These are phyloP conservation scores for Trichechus manatus DNA, from an alignment of 2,113 vertebrate species.

Conservation along the genomic window DNA sequence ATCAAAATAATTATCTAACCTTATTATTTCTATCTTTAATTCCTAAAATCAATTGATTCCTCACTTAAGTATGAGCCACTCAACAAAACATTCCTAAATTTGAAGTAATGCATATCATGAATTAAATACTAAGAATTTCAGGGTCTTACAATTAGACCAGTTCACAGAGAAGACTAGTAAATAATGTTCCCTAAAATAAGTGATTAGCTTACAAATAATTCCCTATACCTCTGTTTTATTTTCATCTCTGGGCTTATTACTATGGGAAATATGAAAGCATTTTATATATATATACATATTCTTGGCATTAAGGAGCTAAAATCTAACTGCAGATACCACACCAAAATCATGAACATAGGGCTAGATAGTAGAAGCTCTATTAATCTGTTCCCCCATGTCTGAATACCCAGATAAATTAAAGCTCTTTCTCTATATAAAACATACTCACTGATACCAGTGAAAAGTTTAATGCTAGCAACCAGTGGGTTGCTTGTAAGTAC, in stretches of 20 bases:
- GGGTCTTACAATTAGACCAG: neutral
- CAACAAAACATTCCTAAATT: neutral
- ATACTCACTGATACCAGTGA: neutral
- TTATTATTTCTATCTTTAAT: neutral
- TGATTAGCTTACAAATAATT: neutral
- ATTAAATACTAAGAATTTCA: slow-evolving; percentile 19
- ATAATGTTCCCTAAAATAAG: neutral
- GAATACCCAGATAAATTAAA: slow-evolving; percentile 21
- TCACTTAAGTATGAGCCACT: neutral
- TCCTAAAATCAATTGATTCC: neutral
- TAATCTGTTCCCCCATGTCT: neutral
- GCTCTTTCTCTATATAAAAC: neutral
- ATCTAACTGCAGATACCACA: neutral
- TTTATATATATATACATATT: neutral
- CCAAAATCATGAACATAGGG: neutral
- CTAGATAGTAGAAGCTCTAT: neutral
- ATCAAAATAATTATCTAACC: slow-evolving; percentile 29
- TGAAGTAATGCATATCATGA: neutral
- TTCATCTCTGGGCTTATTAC: neutral
- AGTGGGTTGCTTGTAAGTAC: neutral
- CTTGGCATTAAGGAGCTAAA: neutral
- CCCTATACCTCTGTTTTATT: neutral
- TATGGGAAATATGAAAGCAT: neutral
- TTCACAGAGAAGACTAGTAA: slow-evolving; percentile 31
- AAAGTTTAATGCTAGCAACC: neutral